A percentile compares a stretch with the other conserved stretches of the same genome.
Evolutionary conservation across 2,888 invertebrate genomes (phyloP).

Genomic region (Andrena flavipes): DNA sequence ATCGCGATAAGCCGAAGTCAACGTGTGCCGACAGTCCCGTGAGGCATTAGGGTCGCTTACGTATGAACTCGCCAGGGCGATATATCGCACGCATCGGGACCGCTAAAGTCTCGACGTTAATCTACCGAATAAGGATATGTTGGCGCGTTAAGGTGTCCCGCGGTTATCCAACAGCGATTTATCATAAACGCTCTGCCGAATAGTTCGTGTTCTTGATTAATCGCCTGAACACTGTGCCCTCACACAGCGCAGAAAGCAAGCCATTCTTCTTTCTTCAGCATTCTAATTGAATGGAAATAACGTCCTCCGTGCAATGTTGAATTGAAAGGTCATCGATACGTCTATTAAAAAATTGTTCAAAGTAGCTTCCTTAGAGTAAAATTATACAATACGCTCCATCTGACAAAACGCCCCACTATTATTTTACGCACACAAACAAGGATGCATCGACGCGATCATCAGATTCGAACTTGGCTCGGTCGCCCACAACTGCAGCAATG

Average conservation of each 20-base stretch:
- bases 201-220: constrained; percentile 43
- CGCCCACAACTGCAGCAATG: too few relatives aligned
- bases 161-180: constrained; percentile 43
- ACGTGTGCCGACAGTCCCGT: constrained; percentile 71
- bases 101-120: constrained; percentile 61
- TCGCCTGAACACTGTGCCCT: constrained; percentile 5
- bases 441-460: too few relatives aligned
- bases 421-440: too few relatives aligned
- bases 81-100: constrained; percentile 60
- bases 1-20: constrained; percentile 73
- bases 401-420: too few relatives aligned
- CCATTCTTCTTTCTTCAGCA: background rate
- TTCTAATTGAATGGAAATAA: too few relatives aligned
- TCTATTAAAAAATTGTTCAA: background rate
- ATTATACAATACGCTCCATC: too few relatives aligned
- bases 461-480: too few relatives aligned
- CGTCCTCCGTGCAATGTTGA: too few relatives aligned
- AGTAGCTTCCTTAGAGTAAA: background rate
- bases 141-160: constrained; percentile 54
- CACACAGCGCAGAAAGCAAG: background rate
- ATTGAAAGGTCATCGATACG: background rate
- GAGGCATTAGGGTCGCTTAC: constrained; percentile 73
- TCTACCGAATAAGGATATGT: constrained; percentile 66
- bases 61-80: constrained; percentile 67
- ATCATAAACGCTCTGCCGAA: constrained; percentile 47